These are phyloP conservation scores for Neolamprologus sp. DNA, from an alignment of 2,113 vertebrate genomes.

Conservation along the genomic window DNA sequence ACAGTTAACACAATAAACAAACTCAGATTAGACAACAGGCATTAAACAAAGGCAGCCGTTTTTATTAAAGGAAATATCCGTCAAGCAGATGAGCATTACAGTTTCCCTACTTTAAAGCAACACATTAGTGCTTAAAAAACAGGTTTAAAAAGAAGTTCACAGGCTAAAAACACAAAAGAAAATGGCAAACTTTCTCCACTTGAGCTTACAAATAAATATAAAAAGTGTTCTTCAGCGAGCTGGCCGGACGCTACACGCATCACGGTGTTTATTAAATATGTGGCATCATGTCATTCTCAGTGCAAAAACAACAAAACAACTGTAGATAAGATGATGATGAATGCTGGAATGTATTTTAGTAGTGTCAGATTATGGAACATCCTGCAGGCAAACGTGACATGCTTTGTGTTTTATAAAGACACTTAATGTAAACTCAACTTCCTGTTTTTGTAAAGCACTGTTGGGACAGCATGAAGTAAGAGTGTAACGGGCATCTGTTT, in stretches of 20 bases:
- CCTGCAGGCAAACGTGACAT: not conserved
- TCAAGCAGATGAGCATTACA: constrained; percentile 16
- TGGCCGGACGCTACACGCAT: not conserved
- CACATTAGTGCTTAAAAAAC: constrained; percentile 29
- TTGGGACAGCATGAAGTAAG: constrained; percentile 36
- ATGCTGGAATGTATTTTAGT: constrained; percentile 33
- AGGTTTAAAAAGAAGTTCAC: constrained; percentile 44
- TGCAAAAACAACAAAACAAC: constrained; percentile 34
- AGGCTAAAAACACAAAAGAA: constrained; percentile 34
- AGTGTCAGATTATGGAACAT: not conserved
- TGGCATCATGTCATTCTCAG: constrained; percentile 30
- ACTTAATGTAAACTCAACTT: constrained; percentile 23
- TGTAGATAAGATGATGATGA: not conserved
- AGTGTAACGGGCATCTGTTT: not conserved
- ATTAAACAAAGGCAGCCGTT: not conserved
- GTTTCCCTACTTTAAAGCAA: constrained; percentile 28
- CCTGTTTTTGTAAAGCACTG: constrained; percentile 26
- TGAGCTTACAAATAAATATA: constrained; percentile 47
- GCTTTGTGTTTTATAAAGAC: not conserved
- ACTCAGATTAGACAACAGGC: not conserved
- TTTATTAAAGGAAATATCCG: constrained; percentile 51
- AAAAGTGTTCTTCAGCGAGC: constrained; percentile 19
- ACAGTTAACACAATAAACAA: not conserved
- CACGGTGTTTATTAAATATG: constrained; percentile 30
- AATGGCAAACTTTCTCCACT: constrained; percentile 5